Conservation (phyloP, 2,888 invertebrate genomes). For the Adelphocoris suturalis region DNA sequence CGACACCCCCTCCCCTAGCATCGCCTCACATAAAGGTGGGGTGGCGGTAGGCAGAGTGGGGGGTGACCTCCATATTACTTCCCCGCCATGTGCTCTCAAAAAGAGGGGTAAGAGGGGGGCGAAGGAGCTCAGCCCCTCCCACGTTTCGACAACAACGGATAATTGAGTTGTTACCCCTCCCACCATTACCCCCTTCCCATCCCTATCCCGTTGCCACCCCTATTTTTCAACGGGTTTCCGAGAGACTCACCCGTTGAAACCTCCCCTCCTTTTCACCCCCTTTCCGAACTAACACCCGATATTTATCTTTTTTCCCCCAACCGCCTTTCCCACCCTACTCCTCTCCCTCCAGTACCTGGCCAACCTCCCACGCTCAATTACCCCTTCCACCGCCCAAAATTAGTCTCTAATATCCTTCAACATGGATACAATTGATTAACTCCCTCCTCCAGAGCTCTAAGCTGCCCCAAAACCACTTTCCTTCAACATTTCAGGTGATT, state of each 20-base stretch:
- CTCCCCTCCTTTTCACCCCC: background rate
- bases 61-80: conserved; percentile 70
- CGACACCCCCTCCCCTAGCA: background rate
- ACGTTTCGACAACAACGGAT: conserved; percentile 61
- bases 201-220: conserved; percentile 52
- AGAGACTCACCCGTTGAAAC: conserved; percentile 2
- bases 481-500: background rate
- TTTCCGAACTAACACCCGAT: conserved; percentile 10
- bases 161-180: conserved; percentile 70
- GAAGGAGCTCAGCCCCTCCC: conserved; percentile 42
- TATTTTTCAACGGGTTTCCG: conserved; percentile 36
- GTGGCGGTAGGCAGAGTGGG: conserved; percentile 33
- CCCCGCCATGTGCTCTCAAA: conserved; percentile 51
- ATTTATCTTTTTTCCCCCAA: too few relatives aligned
- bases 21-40: background rate
- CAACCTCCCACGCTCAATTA: conserved; percentile 55
- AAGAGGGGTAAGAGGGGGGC: background rate
- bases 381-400: conserved; percentile 35
- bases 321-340: too few relatives aligned
- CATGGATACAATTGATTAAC: conserved; percentile 60
- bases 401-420: conserved; percentile 61
- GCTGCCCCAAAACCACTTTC: background rate
- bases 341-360: background rate
- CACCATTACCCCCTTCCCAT: background rate
- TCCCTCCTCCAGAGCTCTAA: background rate